Evolutionary conservation across 2,888 invertebrate species (phyloP), one percentile per base, ranked within the genome.

Genomic region (Pristionchus fissidentatus): DNA sequence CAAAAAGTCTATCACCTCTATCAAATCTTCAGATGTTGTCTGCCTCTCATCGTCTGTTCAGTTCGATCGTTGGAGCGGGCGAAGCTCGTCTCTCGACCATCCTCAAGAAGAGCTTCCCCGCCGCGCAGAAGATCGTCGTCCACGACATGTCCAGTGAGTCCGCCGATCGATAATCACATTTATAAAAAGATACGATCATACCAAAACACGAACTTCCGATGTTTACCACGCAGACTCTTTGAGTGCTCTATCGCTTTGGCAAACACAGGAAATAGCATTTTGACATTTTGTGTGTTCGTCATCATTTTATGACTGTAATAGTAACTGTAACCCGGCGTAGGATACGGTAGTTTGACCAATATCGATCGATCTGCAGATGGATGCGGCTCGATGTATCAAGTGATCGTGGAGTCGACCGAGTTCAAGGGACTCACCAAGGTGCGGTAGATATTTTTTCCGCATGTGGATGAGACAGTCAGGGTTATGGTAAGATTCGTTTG

Each of bases 381-480:
- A 1, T 93, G 93, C 90, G 93, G 93, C 10, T 92, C 93, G 10
- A 93, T 93, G 93, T 93, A 92, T 88, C 91, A 93, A 84, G 90
- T 93, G n/a, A 87, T 87, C 13, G 91, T 93, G 46, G 93, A 93
- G 87, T 90, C 93, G 10, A 88, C 90, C 62, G 92, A 93, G 81
- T 93, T 93, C 87, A 85, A 90, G 77, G 93, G 93, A 5, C 91
- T 92, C 85, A 88, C 92, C 57, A 93, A 91, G 70, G 91, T 93
- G 10, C 87, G 91, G 52, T 29, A 82, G 22, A 32, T n/a, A n/a
- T n/a, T 43, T 82, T 82, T 46, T 7, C n/a, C n/a, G n/a, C n/a
- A n/a, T n/a, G n/a, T n/a, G n/a, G n/a, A n/a, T n/a, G n/a, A n/a
- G n/a, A n/a, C n/a, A n/a, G n/a, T n/a, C n/a, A n/a, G n/a, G 52